phyloP scores from a whole-genome alignment of 2,888 invertebrate genomes.

The Aspidiotus destructor region DNA sequence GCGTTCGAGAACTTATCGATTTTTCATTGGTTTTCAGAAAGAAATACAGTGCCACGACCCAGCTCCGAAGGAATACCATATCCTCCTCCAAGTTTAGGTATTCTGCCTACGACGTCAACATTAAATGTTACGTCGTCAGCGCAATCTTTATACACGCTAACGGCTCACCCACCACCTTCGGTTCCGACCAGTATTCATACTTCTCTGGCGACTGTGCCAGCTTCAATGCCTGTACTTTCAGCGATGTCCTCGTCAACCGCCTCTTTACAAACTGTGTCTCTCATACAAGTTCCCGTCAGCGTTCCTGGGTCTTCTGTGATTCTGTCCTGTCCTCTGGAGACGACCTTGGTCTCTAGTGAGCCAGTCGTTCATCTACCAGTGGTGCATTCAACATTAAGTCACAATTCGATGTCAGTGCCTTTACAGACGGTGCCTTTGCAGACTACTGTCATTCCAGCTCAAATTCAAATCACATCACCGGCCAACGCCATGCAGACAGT shows the following conservation, averaged over 20 bases:
- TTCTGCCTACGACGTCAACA: slow-evolving; percentile 8
- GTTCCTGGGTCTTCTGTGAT: slow-evolving; percentile 28
- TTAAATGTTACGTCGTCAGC: slow-evolving; percentile 6
- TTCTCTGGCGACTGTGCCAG: slow-evolving; percentile 18
- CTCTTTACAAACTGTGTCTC: slow-evolving; percentile 20
- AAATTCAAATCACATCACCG: slow-evolving; percentile 27
- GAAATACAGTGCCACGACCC: slow-evolving; percentile 3
- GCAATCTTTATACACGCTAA: slow-evolving; percentile 17
- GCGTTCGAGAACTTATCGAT: too few relatives aligned
- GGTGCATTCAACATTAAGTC: slow-evolving; percentile 17
- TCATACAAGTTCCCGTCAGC: slow-evolving; percentile 27
- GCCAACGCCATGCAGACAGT: slow-evolving; percentile 17
- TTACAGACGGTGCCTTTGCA: slow-evolving; percentile 22
- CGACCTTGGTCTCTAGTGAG: slow-evolving; percentile 27
- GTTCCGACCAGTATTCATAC: slow-evolving; percentile 10
- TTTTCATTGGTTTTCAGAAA: not conserved
- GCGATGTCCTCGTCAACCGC: slow-evolving; percentile 9
- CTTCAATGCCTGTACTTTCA: slow-evolving; percentile 15
- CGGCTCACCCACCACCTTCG: slow-evolving; percentile 18
- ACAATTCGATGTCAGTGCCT: slow-evolving; percentile 19
- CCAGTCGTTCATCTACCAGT: slow-evolving; percentile 27
- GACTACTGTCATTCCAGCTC: slow-evolving; percentile 26
- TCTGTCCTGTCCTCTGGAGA: slow-evolving; percentile 23
- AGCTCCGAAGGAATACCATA: slow-evolving; percentile 23
- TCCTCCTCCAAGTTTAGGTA: slow-evolving; percentile 13